Conservation (phyloP, 2,888 invertebrate genomes). For the Trachelus iudaicus region DNA sequence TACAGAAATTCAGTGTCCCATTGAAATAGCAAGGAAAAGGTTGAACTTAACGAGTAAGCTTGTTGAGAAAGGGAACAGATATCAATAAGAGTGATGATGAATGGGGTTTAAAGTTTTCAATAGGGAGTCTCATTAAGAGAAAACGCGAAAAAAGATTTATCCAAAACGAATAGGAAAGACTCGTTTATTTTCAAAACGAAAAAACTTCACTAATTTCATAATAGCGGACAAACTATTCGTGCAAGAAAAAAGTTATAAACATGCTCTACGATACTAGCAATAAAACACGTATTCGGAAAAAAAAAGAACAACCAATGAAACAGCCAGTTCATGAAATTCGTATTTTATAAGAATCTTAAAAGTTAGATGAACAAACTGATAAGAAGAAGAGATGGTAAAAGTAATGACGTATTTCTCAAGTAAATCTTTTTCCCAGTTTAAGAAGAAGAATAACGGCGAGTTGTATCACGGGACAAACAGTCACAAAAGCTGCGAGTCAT, state of each 20-base stretch:
- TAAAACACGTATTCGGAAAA: not conserved
- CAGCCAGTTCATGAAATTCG: not conserved
- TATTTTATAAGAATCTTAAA: not conserved
- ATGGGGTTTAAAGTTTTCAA: not conserved
- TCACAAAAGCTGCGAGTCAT: not conserved
- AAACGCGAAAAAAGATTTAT: not conserved
- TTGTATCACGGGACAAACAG: not conserved
- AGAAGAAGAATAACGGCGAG: not conserved
- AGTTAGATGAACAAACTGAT: not conserved
- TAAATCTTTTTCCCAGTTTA: not conserved
- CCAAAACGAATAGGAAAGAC: not conserved
- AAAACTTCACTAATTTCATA: too few species aligned
- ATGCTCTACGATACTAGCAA: too few species aligned
- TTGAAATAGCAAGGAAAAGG: not conserved
- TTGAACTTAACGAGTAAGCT: not conserved
- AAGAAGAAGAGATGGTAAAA: not conserved
- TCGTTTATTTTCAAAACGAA: not conserved
- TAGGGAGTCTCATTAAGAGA: not conserved
- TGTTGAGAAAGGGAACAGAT: not conserved
- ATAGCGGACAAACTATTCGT: too few species aligned
- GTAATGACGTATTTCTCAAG: not conserved
- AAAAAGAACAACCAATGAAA: not conserved
- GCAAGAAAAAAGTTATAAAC: too few species aligned
- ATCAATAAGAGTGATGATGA: not conserved
- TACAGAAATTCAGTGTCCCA: not conserved